A percentile compares a stretch with the other conserved stretches of the same genome.
Evolutionary conservation across 2,888 invertebrate genomes (phyloP).

Genomic region (Merodon equestris): DNA sequence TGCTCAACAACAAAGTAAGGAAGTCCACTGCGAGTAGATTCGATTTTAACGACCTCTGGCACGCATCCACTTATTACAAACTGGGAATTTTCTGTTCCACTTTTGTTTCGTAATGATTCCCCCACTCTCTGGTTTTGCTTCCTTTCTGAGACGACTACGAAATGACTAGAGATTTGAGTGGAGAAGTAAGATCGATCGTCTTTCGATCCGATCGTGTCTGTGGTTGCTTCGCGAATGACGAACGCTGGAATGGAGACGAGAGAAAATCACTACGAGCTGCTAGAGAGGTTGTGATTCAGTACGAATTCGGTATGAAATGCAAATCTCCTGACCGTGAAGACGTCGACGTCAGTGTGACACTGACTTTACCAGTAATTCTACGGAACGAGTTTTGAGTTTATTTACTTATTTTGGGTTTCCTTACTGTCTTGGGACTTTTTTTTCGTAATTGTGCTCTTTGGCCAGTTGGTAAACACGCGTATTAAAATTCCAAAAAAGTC

Average conservation of each 20-base stretch:
- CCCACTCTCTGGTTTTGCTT: neutral
- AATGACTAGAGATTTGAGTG: constrained; percentile 10
- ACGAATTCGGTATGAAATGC: constrained; percentile 9
- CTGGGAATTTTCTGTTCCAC: neutral
- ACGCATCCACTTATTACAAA: constrained; percentile 36
- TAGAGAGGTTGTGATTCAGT: neutral
- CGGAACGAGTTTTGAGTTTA: constrained; percentile 31
- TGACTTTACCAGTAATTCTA: constrained; percentile 8
- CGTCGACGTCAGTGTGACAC: constrained; percentile 3
- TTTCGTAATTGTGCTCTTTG: neutral
- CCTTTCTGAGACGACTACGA: neutral
- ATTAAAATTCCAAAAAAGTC: too few relatives aligned
- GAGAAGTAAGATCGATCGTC: neutral
- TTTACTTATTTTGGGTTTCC: constrained; percentile 20
- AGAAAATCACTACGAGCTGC: neutral
- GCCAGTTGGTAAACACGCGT: too few relatives aligned
- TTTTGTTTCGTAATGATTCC: neutral
- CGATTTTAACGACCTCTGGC: constrained; percentile 48
- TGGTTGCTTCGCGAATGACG: constrained; percentile 52
- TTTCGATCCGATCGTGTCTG: constrained; percentile 38
- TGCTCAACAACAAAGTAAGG: constrained; percentile 4
- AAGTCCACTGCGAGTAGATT: constrained; percentile 11
- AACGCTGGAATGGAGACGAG: constrained; percentile 15
- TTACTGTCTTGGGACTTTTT: neutral
- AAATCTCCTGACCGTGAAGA: constrained; percentile 44